Evolutionary conservation across 92 coral and sea anemone genomes (phyloP).

Genomic region (Galaxea fascicularis): DNA sequence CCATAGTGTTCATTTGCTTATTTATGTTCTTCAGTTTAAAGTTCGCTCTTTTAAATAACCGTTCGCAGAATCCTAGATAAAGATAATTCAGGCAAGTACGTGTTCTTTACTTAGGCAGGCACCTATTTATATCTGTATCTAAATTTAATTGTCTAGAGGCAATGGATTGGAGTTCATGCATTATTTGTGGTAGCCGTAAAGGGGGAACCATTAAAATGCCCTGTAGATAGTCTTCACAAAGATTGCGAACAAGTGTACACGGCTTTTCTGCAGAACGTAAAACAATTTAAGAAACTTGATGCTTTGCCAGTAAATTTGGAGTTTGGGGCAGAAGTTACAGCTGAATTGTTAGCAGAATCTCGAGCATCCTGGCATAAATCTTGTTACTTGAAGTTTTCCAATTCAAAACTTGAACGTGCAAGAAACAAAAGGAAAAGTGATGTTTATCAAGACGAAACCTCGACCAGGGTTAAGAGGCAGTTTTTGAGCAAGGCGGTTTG

Average conservation of each 20-base stretch:
- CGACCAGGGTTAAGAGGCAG: conserved; percentile 29
- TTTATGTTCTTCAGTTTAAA: too few species aligned
- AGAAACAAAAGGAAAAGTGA: conserved; percentile 19
- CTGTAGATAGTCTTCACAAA: conserved; percentile 38
- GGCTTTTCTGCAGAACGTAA: conserved; percentile 18
- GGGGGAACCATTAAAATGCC: conserved; percentile 25
- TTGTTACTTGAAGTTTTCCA: conserved; percentile 36
- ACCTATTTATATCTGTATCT: too few species aligned
- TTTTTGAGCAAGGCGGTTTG: conserved; percentile 9
- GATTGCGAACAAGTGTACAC: conserved; percentile 18
- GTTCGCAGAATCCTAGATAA: conserved; percentile 28
- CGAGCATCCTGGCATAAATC: conserved; percentile 13
- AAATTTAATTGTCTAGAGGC: conserved; percentile 42
- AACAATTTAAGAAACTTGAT: conserved; percentile 21
- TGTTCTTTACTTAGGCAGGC: too few species aligned
- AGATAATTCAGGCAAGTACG: too few species aligned
- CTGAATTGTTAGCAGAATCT: too few species aligned
- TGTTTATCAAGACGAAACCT: conserved; percentile 17
- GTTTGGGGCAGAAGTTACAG: conserved; percentile 35
- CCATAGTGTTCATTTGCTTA: too few species aligned
- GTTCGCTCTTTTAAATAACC: not conserved
- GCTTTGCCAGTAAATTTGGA: conserved; percentile 13
- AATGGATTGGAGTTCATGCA: conserved; percentile 46
- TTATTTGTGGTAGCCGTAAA: conserved; percentile 40
- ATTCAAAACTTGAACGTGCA: conserved; percentile 35